These are phyloP conservation scores for Delphinus delphis DNA, from an alignment of 2,113 vertebrate species.

Conservation along the genomic window DNA sequence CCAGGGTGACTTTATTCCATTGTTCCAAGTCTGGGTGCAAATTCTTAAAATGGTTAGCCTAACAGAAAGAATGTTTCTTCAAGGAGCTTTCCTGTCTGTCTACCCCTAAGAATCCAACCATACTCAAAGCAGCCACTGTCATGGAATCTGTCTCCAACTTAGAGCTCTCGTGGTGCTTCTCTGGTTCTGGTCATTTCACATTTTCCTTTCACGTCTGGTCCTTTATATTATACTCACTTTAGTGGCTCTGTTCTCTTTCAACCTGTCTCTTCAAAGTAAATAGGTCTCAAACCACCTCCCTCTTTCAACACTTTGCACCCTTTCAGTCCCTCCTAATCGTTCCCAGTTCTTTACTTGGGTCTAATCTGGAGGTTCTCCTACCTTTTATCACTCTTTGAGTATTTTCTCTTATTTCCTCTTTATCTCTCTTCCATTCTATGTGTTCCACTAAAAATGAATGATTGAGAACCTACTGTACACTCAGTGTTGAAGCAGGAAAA, in stretches of 20 bases:
- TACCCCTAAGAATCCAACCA: not conserved
- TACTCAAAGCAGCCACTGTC: not conserved
- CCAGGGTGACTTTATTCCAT: not conserved
- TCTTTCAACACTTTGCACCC: not conserved
- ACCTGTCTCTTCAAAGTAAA: not conserved
- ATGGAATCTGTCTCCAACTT: not conserved
- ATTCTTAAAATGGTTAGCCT: not conserved
- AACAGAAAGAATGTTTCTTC: not conserved
- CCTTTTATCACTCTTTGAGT: not conserved
- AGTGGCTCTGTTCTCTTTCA: not conserved
- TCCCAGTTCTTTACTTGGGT: not conserved
- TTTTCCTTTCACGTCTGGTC: not conserved
- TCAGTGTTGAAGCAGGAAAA: not conserved
- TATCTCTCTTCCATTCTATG: not conserved
- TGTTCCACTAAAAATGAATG: not conserved
- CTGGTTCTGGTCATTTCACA: rapidly evolving
- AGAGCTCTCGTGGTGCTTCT: not conserved
- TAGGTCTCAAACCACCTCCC: not conserved
- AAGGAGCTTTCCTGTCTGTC: not conserved
- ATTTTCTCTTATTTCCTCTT: not conserved
- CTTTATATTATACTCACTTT: too few species aligned
- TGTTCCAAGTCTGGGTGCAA: not conserved
- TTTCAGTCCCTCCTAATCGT: not conserved
- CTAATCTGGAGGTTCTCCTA: not conserved
- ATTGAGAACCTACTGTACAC: not conserved